These are phyloP conservation scores for Borostomias antarcticus DNA, from an alignment of 2,797 vertebrate species.

Conservation along the genomic window DNA sequence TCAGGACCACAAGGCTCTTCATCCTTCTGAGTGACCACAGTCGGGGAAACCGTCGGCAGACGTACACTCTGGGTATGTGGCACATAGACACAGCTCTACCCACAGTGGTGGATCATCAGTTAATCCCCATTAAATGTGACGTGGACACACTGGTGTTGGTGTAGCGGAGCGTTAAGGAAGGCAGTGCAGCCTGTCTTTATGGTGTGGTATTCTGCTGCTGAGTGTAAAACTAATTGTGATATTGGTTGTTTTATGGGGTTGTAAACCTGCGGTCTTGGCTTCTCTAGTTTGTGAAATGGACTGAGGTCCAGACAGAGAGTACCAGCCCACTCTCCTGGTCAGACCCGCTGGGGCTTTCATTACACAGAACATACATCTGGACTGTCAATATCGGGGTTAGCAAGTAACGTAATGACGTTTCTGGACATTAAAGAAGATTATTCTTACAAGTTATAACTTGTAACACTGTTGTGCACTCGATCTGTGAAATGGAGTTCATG, in stretches of 20 bases:
- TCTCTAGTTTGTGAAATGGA: constrained; percentile 6
- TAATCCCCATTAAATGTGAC: constrained; percentile 18
- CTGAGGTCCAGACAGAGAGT: constrained; percentile 44
- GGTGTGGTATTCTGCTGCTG: no score
- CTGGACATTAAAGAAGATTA: no score
- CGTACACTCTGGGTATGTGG: constrained; percentile 25
- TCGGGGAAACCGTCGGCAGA: constrained; percentile 47
- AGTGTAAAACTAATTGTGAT: not conserved
- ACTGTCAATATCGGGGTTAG: no score
- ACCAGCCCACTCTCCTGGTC: constrained; percentile 71
- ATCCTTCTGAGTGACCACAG: constrained; percentile 46
- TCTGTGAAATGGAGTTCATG: no score
- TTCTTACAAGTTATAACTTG: no score
- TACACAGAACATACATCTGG: no score
- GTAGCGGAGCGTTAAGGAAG: no score
- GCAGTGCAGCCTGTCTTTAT: not conserved
- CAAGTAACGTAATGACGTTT: no score
- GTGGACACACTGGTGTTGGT: no score
- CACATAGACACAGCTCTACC: constrained; percentile 6
- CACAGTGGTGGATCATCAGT: constrained; percentile 19
- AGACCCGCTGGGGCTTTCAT: not conserved
- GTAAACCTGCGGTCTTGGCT: constrained; percentile 28
- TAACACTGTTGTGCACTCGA: no score
- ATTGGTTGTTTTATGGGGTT: constrained; percentile 10
- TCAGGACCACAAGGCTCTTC: constrained; percentile 34